Evolutionary conservation across 2,113 vertebrate species (phyloP), one percentile per base, ranked within the genome.

Genomic region (Cyphomyrus discorhynchus): DNA sequence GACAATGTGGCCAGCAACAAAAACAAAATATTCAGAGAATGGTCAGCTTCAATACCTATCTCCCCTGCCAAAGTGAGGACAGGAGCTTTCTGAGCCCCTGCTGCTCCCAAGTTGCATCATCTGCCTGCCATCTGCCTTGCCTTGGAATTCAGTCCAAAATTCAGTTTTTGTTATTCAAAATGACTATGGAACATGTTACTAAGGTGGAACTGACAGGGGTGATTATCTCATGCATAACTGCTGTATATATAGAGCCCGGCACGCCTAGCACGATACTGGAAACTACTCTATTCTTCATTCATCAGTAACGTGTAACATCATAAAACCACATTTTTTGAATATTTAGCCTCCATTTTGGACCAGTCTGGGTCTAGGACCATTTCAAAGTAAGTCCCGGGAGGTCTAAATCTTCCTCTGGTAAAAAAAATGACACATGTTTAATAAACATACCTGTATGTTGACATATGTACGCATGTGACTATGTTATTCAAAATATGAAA

Each of bases 121-220:
- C 31, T 80, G 74, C 35, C 74, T 39, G 74, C 74, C 74, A 80
- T 80, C 74, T 80, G 74, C 74, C 74, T 80, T 70, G 74, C 31
- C 74, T 80, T 80, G 74, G 74, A 80, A 80, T 80, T 42, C 74
- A 80, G 74, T 80, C 74, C 74, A 80, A 80, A 80, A 42, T 80
- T 42, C 74, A 42, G 13, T 80, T 80, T 80, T 80, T 80, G 74
- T 80, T 80, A 35, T 80, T 80, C 31, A 80, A 80, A 42, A 42
- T 42, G 74, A 42, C 17, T 80, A 39, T 39, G 31, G 3, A 42
- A 80, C 74, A 19, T 42, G 74, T 17, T 42, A 80, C 35, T 80
- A 80, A 80, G 35, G 74, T 80, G 74, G 35, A 42, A 80, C 74
- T 80, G 74, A 80, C 74, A 80, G 74, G 74, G 15, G 74, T 80